Percentiles rank a stretch among this genome's conserved stretches.
Conservation (phyloP, 2,888 invertebrate genomes). For the Tetragnatha montana region DNA sequence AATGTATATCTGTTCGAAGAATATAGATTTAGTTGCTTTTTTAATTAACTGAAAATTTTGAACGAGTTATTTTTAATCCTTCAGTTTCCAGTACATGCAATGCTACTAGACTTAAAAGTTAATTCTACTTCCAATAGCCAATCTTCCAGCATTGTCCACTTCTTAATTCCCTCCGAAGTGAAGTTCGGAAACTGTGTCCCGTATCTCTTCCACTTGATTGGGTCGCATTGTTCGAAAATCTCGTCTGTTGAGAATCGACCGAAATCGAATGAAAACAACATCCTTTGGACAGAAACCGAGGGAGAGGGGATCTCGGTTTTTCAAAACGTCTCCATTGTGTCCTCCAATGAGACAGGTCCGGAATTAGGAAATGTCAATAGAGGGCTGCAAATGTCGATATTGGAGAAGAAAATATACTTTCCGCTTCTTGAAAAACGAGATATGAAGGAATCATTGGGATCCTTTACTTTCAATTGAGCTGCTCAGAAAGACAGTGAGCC, state of each 20-base stretch:
- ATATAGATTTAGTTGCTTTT: too few species aligned
- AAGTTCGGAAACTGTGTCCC: neutral
- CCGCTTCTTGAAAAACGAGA: too few species aligned
- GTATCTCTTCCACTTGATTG: constrained; percentile 21
- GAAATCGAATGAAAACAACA: neutral
- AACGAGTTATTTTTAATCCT: too few species aligned
- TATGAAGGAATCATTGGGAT: too few species aligned
- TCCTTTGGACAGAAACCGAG: neutral
- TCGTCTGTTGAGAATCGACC: constrained; percentile 3
- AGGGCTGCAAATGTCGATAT: neutral
- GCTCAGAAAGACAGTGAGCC: too few species aligned
- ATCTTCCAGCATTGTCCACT: neutral
- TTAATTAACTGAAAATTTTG: too few species aligned
- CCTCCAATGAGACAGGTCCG: neutral
- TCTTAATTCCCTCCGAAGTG: neutral
- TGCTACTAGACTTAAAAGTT: too few species aligned
- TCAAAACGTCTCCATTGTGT: neutral
- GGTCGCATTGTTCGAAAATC: constrained; percentile 19
- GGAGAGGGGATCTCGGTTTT: neutral
- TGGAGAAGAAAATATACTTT: too few species aligned
- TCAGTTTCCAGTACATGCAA: too few species aligned
- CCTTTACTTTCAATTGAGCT: too few species aligned
- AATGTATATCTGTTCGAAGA: too few species aligned
- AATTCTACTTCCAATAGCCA: neutral
- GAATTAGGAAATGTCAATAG: neutral